Evolutionary conservation across 1,140 invertebrate genomes (phyloP).

Genomic region (Paralvinella palmiformis): DNA sequence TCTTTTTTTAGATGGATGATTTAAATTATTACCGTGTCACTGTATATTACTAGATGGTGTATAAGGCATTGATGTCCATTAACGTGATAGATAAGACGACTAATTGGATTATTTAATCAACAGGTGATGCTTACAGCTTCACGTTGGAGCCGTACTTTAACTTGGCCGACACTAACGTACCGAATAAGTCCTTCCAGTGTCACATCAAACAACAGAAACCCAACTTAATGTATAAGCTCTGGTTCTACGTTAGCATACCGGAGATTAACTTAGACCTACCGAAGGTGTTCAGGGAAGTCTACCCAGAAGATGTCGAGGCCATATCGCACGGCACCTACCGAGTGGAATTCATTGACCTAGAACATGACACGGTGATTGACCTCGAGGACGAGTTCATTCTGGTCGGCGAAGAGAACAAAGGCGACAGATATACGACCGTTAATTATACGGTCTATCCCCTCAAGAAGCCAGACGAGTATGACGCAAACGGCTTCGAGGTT

Average conservation of each 20-base stretch:
- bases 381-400: conserved; percentile 31
- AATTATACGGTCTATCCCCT: conserved; percentile 26
- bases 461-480: conserved; percentile 25
- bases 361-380: conserved; percentile 27
- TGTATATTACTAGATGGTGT: neutral
- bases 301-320: conserved; percentile 16
- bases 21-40: too few relatives aligned
- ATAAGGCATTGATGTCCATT: neutral
- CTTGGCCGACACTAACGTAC: conserved; percentile 19
- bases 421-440: conserved; percentile 18
- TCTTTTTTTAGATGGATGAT: too few relatives aligned
- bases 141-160: conserved; percentile 32
- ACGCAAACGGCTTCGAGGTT: conserved; percentile 15
- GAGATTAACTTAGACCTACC: conserved; percentile 26
- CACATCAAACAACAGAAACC: conserved; percentile 33
- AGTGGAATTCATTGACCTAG: conserved; percentile 26
- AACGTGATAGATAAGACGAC: neutral
- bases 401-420: conserved; percentile 19
- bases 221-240: conserved; percentile 31
- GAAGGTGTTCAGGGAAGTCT: conserved; percentile 21
- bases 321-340: conserved; percentile 19
- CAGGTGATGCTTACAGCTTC: conserved; percentile 37
- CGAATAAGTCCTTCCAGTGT: conserved; percentile 27
- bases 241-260: conserved; percentile 31
- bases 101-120: conserved; percentile 7